These are phyloP conservation scores for Hypothenemus hampei DNA, from an alignment of 1,140 invertebrate species.

Conservation along the genomic window DNA sequence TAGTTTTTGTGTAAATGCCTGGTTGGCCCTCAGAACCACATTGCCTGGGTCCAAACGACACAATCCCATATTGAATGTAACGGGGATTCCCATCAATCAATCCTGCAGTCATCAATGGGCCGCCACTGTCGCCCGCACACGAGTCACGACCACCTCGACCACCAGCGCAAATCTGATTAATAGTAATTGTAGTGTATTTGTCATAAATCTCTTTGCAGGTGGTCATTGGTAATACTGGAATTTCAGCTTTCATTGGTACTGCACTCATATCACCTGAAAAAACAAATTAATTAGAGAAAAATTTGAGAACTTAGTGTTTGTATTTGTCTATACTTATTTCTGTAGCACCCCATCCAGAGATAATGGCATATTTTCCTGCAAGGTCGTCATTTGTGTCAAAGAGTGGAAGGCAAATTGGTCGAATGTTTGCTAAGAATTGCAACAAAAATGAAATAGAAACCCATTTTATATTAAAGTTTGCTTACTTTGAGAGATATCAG, in stretches of 20 bases:
- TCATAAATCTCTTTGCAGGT: conserved; percentile 29
- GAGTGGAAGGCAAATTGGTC: conserved; percentile 56
- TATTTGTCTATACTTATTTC: conserved; percentile 32
- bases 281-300: too few relatives aligned
- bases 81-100: conserved; percentile 22
- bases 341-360: conserved; percentile 41
- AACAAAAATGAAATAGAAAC: too few relatives aligned
- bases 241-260: conserved; percentile 21
- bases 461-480: not conserved
- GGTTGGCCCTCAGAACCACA: conserved; percentile 47
- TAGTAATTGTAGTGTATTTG: conserved; percentile 19
- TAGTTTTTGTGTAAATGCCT: conserved; percentile 37
- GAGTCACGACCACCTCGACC: conserved; percentile 47
- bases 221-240: conserved; percentile 25
- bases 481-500: conserved; percentile 29
- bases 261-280: conserved; percentile 26
- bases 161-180: conserved; percentile 49
- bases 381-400: conserved; percentile 31
- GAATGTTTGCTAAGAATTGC: conserved; percentile 47
- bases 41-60: conserved; percentile 48
- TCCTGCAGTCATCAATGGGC: conserved; percentile 49
- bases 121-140: conserved; percentile 57
- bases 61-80: conserved; percentile 39
- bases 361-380: conserved; percentile 28
- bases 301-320: too few relatives aligned